Percentiles rank a stretch among this genome's conserved stretches.
Conservation (phyloP, 2,888 invertebrate species). For the Portevinia maculata region DNA sequence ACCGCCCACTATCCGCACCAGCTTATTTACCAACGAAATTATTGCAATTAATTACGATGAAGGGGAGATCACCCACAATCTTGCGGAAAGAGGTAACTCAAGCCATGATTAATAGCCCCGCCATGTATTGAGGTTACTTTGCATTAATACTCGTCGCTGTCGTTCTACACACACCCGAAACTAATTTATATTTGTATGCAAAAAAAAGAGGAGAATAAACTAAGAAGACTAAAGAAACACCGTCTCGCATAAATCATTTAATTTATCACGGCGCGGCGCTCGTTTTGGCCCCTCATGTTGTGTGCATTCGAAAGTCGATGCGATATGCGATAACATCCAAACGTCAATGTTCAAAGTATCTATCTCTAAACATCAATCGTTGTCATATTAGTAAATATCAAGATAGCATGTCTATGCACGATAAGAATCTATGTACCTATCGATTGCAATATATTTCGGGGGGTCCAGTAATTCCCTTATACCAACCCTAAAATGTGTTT, state of each 20-base stretch:
- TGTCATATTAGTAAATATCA: too few species aligned
- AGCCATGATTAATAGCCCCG: constrained; percentile 55
- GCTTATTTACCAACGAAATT: constrained; percentile 24
- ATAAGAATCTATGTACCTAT: constrained; percentile 43
- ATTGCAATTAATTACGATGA: constrained; percentile 52
- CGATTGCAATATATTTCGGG: constrained; percentile 33
- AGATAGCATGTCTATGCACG: constrained; percentile 8
- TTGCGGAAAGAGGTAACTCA: neutral
- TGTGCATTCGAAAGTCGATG: constrained; percentile 1
- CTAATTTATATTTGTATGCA: constrained; percentile 45
- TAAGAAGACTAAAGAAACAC: neutral
- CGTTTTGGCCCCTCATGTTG: constrained; percentile 1
- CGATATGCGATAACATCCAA: constrained; percentile 6
- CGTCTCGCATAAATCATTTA: constrained; percentile 39
- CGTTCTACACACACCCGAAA: constrained; percentile 23
- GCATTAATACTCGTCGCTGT: constrained; percentile 24
- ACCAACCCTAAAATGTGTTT: constrained; percentile 26
- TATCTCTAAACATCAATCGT: constrained; percentile 29
- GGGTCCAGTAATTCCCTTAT: neutral
- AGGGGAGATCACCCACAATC: constrained; percentile 39
- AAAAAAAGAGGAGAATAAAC: neutral
- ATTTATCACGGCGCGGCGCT: constrained; percentile 25
- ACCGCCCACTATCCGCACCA: neutral
- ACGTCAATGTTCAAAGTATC: constrained; percentile 25
- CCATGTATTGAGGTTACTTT: constrained; percentile 53